Conservation (phyloP, 2,113 vertebrate genomes). For the Oreocharis arfaki region DNA sequence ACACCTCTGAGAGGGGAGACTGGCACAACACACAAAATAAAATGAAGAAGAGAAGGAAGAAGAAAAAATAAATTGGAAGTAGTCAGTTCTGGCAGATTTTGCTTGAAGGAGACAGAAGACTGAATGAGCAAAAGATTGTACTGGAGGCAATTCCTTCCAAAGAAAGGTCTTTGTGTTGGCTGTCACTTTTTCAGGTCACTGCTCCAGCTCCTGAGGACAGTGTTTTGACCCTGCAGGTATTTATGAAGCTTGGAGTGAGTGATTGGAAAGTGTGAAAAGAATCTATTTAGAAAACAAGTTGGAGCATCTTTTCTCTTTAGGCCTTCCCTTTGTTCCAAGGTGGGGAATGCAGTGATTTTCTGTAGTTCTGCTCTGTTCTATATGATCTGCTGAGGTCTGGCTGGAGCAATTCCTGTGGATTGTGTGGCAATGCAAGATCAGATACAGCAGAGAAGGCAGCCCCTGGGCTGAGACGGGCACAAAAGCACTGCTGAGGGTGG, state of each 20-base stretch:
- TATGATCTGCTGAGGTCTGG: neutral
- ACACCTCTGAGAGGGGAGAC: neutral
- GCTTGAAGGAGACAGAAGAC: constrained; percentile 42
- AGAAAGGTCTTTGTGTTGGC: constrained; percentile 10
- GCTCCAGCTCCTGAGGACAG: neutral
- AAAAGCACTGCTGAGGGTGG: neutral
- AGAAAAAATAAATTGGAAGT: neutral
- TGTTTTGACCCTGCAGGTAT: constrained; percentile 33
- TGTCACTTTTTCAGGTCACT: constrained; percentile 25
- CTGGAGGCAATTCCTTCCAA: constrained; percentile 33
- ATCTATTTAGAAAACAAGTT: neutral
- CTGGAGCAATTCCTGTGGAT: neutral
- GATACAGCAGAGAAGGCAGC: neutral
- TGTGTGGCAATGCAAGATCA: neutral
- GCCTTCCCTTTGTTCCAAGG: neutral
- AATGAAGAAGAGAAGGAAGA: neutral
- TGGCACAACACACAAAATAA: neutral
- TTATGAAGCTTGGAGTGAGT: neutral
- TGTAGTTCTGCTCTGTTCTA: neutral
- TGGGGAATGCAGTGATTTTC: neutral
- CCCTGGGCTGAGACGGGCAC: neutral
- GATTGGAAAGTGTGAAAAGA: neutral
- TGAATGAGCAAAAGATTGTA: constrained; percentile 44
- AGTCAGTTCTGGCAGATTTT: constrained; percentile 65
- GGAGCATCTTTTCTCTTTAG: neutral